A percentile compares a stretch with the other conserved stretches of the same genome.
Evolutionary conservation across 2,888 invertebrate genomes (phyloP).

Genomic region (Aelia acuminata): DNA sequence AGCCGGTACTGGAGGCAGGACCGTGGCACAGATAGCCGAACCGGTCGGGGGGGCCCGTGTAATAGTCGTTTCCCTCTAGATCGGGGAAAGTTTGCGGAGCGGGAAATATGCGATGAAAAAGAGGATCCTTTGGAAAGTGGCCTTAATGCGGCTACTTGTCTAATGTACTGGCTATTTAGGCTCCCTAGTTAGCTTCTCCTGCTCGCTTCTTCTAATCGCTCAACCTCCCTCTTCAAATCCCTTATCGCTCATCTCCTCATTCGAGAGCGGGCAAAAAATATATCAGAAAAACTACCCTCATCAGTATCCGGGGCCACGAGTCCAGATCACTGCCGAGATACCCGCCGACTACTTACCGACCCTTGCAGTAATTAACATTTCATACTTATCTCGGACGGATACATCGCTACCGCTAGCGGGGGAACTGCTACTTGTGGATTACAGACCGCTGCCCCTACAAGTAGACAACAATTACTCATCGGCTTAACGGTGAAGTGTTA

Average conservation of each 20-base stretch:
- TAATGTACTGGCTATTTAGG: neutral
- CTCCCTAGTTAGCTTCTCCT: constrained; percentile 1
- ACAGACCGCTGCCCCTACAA: neutral
- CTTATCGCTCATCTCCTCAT: neutral
- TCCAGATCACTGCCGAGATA: neutral
- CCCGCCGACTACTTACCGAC: neutral
- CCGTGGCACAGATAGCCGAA: neutral
- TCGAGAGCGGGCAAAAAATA: neutral
- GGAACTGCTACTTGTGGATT: neutral
- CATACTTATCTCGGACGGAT: constrained; percentile 9
- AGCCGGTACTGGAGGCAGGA: neutral
- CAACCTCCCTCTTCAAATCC: neutral
- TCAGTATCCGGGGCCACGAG: constrained; percentile 20
- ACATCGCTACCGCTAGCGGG: neutral
- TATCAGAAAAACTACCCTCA: constrained; percentile 42
- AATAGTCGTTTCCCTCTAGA: neutral
- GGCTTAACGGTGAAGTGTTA: constrained; percentile 1
- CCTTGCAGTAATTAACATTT: constrained; percentile 42
- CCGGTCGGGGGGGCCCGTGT: neutral
- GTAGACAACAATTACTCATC: constrained; percentile 38
- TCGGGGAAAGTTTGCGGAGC: neutral
- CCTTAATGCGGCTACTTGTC: constrained; percentile 10
- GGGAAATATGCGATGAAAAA: constrained; percentile 48
- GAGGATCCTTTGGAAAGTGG: neutral
- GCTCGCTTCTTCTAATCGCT: neutral